These are phyloP conservation scores for Ceratothoa steindachneri DNA, from an alignment of 2,888 invertebrate genomes.

Conservation along the genomic window DNA sequence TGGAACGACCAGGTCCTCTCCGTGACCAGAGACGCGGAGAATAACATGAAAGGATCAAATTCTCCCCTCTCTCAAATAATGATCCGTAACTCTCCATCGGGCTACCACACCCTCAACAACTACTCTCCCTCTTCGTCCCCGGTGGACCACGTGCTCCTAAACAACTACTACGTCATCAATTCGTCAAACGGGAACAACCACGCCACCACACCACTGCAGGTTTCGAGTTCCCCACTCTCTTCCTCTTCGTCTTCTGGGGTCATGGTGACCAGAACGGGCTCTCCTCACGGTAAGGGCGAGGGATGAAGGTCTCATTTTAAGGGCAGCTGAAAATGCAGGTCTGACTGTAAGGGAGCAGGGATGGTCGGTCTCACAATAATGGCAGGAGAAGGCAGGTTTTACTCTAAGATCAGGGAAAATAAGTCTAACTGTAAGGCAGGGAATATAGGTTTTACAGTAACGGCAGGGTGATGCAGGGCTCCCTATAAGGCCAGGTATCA, in stretches of 20 bases:
- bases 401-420: too few species aligned
- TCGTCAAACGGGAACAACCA: background rate
- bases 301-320: too few species aligned
- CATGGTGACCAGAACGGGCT: background rate
- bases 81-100: slow-evolving; percentile 69
- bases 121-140: slow-evolving; percentile 83
- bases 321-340: too few species aligned
- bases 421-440: too few species aligned
- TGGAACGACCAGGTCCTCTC: background rate
- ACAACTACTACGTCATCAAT: background rate
- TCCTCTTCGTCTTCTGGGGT: background rate
- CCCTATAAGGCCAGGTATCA: too few species aligned
- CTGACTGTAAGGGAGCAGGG: too few species aligned
- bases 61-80: slow-evolving; percentile 73
- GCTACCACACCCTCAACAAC: slow-evolving; percentile 81
- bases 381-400: too few species aligned
- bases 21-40: slow-evolving; percentile 13
- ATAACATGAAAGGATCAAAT: slow-evolving; percentile 58
- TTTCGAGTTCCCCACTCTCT: slow-evolving; percentile 2
- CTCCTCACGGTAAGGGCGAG: background rate
- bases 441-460: too few species aligned
- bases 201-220: background rate
- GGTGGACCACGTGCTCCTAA: slow-evolving; percentile 58
- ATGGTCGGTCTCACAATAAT: too few species aligned
- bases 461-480: too few species aligned